Base-by-base conservation (phyloP, 1,140 invertebrate species). In the Drosophila nebulosa region DNA sequence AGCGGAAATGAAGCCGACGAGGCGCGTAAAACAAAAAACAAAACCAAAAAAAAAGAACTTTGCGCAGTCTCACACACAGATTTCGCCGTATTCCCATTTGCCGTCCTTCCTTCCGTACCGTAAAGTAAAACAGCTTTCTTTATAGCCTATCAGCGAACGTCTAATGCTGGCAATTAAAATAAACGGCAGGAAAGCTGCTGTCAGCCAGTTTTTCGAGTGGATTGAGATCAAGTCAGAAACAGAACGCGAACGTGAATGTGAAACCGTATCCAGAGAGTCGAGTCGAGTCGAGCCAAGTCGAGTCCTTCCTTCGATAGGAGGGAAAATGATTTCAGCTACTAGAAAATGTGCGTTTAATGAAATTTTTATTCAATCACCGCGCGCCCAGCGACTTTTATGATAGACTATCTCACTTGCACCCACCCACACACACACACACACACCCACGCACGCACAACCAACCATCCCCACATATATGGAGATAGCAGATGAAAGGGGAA, bases 121-220 rank as follows among this genome's bases (percentile, higher is more conserved):
- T 59, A 60, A 46, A 18, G 39, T 16, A 39, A 39, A 21, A 66
- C 61, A 68, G 74, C 63, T 69, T 78, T 86, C n/a, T 86, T 86
- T 81, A 86, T 86, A 64, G 81, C 67, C 83, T 73, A 88, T 86
- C 78, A 88, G 68, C 64, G 64, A 73, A 59, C 78, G 74, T 58
- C 83, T 86, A 81, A 86, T 88, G 81, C 74, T 65, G 74, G 70
- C 83, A 86, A 86, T 86, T 86, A 86, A 86, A 83, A 88, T 86
- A 86, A 88, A 86, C 81, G 83, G 39, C 70, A 66, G 73, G 64
- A 56, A 57, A 65, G 78, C 66, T 53, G 26, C 51, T 53, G 51
- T 53, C 24, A 55, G 52, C 12, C 24, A 55, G n/a, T 55, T 55
- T 55, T 55, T 27, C 22, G n/a, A 16, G 51, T 27, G 51, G 51